Conservation (phyloP, 2,888 invertebrate genomes). For the Myopa testacea region DNA sequence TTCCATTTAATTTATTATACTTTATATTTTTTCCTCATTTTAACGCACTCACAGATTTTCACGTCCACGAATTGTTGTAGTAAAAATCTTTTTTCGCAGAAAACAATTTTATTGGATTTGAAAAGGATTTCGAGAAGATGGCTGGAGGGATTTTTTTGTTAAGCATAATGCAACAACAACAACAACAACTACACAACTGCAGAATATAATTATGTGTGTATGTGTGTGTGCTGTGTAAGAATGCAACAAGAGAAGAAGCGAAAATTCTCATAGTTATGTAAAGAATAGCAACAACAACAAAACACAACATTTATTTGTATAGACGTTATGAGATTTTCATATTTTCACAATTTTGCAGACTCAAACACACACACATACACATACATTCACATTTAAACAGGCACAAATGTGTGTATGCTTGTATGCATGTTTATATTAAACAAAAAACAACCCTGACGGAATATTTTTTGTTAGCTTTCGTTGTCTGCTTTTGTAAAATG, state of each 20-base stretch:
- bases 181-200: background rate
- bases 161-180: slow-evolving; percentile 19
- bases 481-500: slow-evolving; percentile 27
- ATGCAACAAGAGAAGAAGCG: background rate
- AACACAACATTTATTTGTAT: slow-evolving; percentile 40
- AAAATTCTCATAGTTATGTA: background rate
- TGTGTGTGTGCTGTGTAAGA: background rate
- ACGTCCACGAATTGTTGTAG: no score
- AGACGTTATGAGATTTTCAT: slow-evolving; percentile 43
- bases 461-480: background rate
- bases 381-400: slow-evolving; percentile 24
- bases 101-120: no score
- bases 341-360: slow-evolving; percentile 36
- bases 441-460: background rate
- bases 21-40: no score
- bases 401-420: background rate
- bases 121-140: background rate
- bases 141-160: slow-evolving; percentile 26
- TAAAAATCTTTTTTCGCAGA: no score
- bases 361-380: slow-evolving; percentile 37
- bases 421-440: background rate
- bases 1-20: no score
- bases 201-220: slow-evolving; percentile 10
- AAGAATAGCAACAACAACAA: background rate
- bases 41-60: no score